phyloP scores from a whole-genome alignment of 2,888 invertebrate genomes.

The Lasioglossum leucozonium region DNA sequence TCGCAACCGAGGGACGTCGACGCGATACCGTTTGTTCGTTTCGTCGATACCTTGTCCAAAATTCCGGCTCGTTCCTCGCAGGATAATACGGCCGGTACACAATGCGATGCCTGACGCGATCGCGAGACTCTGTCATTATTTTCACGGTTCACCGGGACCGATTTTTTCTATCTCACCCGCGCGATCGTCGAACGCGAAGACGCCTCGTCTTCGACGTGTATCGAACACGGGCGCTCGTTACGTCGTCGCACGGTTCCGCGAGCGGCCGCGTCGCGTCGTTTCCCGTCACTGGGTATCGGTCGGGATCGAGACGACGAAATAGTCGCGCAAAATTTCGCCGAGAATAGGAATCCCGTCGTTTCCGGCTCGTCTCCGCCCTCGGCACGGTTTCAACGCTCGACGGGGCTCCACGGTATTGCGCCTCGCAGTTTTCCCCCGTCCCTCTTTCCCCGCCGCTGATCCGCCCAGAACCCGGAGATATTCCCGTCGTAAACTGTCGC shows the following conservation, averaged over 20 bases:
- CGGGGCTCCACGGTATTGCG: background rate
- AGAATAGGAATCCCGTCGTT: slow-evolving; percentile 21
- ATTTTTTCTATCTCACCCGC: slow-evolving; percentile 10
- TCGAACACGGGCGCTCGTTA: slow-evolving; percentile 18
- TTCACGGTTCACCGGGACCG: background rate
- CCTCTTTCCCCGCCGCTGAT: background rate
- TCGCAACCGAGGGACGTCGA: slow-evolving; percentile 37
- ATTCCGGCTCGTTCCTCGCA: slow-evolving; percentile 27
- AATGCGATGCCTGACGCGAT: slow-evolving; percentile 2
- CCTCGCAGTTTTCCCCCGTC: background rate
- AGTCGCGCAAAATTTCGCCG: slow-evolving; percentile 25
- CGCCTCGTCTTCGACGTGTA: slow-evolving; percentile 11
- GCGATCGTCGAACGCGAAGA: background rate
- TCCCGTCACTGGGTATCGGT: background rate
- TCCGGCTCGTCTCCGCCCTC: slow-evolving; percentile 18
- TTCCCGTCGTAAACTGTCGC: slow-evolving; percentile 31
- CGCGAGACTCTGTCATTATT: slow-evolving; percentile 26
- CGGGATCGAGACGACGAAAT: slow-evolving; percentile 34
- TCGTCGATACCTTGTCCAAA: background rate
- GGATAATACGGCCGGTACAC: slow-evolving; percentile 13
- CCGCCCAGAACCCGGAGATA: slow-evolving; percentile 24
- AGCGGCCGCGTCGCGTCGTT: background rate
- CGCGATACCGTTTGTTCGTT: slow-evolving; percentile 27
- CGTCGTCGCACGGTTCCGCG: slow-evolving; percentile 10
- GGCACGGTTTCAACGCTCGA: background rate